These are phyloP conservation scores for Caenorhabditis sulstoni DNA, from an alignment of 2,888 invertebrate genomes.

Conservation along the genomic window DNA sequence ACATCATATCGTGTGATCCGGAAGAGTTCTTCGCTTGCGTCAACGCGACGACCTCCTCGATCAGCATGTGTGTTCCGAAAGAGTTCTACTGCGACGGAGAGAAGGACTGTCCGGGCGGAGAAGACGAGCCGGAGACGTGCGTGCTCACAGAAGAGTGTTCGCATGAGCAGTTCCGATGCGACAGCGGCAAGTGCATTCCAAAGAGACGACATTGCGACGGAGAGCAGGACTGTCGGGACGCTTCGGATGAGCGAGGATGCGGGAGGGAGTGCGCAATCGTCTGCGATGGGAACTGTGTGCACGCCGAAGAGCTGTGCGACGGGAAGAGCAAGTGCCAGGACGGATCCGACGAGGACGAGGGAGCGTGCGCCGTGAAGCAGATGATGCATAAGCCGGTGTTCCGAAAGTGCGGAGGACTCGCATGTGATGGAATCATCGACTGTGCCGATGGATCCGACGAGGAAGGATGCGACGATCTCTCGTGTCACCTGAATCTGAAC, in stretches of 20 bases:
- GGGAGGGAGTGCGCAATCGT: constrained; percentile 81
- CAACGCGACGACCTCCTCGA: constrained; percentile 26
- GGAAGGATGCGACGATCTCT: constrained; percentile 32
- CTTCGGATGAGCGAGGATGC: constrained; percentile 85
- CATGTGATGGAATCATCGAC: constrained; percentile 68
- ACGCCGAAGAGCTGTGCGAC: constrained; percentile 87
- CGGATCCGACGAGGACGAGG: constrained; percentile 87
- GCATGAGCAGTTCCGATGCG: constrained; percentile 50
- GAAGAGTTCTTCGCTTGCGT: constrained; percentile 39
- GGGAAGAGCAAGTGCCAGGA: constrained; percentile 88
- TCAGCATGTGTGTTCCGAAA: constrained; percentile 85
- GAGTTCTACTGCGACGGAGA: constrained; percentile 85
- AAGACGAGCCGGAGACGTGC: constrained; percentile 79
- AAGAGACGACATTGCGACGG: constrained; percentile 83
- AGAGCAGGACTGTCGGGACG: constrained; percentile 84
- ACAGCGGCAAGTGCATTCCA: constrained; percentile 87
- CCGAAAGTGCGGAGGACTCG: constrained; percentile 32
- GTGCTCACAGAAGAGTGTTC: constrained; percentile 30
- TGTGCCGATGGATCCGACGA: constrained; percentile 70
- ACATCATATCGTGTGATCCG: constrained; percentile 28
- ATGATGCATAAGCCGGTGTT: constrained; percentile 7
- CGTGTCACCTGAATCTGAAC: constrained; percentile 41
- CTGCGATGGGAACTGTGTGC: constrained; percentile 86
- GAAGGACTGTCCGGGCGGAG: constrained; percentile 77
- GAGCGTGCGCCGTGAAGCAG: constrained; percentile 80